Conservation (phyloP, 35 echinoderm and acorn worm species). For the Ophioderma brevispina region DNA sequence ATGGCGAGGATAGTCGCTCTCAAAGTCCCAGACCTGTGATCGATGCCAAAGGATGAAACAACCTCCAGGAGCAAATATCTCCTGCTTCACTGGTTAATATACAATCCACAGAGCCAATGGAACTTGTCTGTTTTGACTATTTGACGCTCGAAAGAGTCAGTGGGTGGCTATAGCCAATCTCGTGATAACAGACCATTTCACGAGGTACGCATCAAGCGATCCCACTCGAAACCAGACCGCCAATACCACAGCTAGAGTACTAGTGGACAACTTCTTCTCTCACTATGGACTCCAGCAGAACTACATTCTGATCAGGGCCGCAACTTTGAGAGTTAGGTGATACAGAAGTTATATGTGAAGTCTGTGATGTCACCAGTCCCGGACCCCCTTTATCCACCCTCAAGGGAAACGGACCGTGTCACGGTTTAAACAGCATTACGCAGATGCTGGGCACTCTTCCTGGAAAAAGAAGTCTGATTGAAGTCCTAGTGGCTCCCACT, state of each 20-base stretch:
- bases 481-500: constrained; percentile 19
- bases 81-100: constrained; percentile 52
- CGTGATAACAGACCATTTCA: constrained; percentile 68
- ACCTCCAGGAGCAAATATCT: neutral
- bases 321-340: no score
- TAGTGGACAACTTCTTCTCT: constrained; percentile 4
- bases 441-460: constrained; percentile 47
- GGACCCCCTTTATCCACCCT: constrained; percentile 19
- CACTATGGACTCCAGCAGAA: constrained; percentile 56
- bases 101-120: constrained; percentile 32
- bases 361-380: constrained; percentile 3
- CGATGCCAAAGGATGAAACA: constrained; percentile 2
- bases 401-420: constrained; percentile 15
- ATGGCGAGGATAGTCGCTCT: constrained; percentile 26
- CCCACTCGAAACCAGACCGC: constrained; percentile 60
- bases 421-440: constrained; percentile 20
- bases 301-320: constrained; percentile 50
- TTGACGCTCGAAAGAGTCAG: constrained; percentile 15
- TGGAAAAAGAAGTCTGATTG: constrained; percentile 42
- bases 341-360: constrained; percentile 19
- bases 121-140: constrained; percentile 47
- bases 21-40: neutral
- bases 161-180: constrained; percentile 19
- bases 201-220: constrained; percentile 24
- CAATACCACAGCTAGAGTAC: constrained; percentile 27